Conservation (phyloP, 2,113 vertebrate genomes). For the rabbit (Oryctolagus cuniculus) region DNA sequence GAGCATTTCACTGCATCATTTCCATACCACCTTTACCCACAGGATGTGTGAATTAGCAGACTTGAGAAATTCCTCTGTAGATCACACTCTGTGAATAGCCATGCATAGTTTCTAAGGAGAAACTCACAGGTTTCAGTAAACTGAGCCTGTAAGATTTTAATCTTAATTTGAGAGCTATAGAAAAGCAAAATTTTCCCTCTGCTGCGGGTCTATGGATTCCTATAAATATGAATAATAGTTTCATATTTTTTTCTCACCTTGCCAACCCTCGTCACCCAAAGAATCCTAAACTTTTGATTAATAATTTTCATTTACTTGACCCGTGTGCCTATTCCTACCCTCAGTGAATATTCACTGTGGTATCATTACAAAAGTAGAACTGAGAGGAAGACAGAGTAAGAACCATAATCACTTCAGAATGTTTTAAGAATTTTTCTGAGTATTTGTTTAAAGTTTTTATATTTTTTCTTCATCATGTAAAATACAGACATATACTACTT, state of each 20-base stretch:
- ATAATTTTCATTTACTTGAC: neutral
- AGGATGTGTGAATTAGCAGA: neutral
- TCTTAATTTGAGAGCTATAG: neutral
- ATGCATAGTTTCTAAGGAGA: neutral
- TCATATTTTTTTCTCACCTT: neutral
- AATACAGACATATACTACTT: too few relatives aligned
- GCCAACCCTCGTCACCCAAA: neutral
- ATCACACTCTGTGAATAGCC: rapidly evolving
- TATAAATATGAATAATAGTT: neutral
- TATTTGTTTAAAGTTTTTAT: too few relatives aligned
- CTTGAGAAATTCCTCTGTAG: neutral
- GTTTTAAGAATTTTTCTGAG: neutral
- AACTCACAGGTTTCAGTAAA: neutral
- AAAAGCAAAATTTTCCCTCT: neutral
- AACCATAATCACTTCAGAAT: neutral
- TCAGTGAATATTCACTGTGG: neutral
- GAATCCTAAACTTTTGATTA: neutral
- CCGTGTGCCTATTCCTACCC: neutral
- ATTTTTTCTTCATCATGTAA: neutral
- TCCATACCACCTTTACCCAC: neutral
- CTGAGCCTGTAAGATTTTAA: neutral
- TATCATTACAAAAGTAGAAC: neutral
- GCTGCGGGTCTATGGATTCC: neutral
- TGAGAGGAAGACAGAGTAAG: neutral
- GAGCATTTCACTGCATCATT: neutral